Evolutionary conservation across 2,888 invertebrate genomes (phyloP), one percentile per base, ranked within the genome.

Genomic region (Xestia rhomboidea): DNA sequence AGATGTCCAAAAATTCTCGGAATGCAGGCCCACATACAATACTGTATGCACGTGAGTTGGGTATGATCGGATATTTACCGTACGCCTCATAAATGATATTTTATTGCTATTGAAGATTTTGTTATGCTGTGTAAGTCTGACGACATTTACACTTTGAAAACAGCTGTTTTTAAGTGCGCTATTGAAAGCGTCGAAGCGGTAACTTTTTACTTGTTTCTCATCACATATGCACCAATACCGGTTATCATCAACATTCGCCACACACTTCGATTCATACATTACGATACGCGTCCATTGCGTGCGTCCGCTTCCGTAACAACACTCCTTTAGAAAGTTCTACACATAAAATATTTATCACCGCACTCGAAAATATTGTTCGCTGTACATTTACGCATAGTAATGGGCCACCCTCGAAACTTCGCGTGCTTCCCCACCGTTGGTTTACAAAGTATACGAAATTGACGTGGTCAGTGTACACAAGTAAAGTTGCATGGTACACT

Each of bases 291-390:
- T 84, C 76, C 89, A 88, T 88, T 86, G 89, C 90, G 81, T 80
- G 79, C 85, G 79, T 89, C 87, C 89, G 87, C 89, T 92, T 92
- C 91, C 91, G 89, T 87, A 77, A 79, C 81, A 81, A 34, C 64
- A 64, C 89, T 86, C 86, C 81, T 90, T 90, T 91, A 91, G 92
- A 92, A 92, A 92, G 92, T 90, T 80, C 18, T 66, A 67, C 57
- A 76, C 77, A 83, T 80, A 76, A 88, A 84, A 88, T 87, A 83
- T 78, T 79, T 72, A 81, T 54, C 68, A 44, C 76, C 30, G 41
- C 71, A 82, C 72, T 85, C 81, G 81, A 88, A 87, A 88, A 85
- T 81, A 85, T 83, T 88, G 78, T 88, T 85, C 83, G 73, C 60
- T 67, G 81, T 91, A 91, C 90, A 91, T 89, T 81, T 73, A 64